phyloP scores from a whole-genome alignment of 2,888 invertebrate genomes.

The Masnerella sp. region DNA sequence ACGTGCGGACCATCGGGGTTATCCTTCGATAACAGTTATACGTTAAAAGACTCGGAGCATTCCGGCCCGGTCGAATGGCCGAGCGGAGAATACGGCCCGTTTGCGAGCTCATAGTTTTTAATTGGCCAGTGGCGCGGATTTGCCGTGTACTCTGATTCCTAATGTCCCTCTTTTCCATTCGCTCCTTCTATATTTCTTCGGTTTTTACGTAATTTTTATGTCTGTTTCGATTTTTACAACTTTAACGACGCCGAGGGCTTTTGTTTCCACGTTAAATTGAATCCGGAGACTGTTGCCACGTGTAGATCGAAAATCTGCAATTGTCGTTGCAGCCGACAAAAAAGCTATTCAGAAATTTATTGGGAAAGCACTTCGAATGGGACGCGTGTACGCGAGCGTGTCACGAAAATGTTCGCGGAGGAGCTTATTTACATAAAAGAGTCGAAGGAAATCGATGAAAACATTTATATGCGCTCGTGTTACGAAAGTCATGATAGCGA shows the following conservation, averaged over 20 bases:
- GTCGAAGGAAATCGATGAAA: constrained; percentile 53
- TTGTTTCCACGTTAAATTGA: constrained; percentile 61
- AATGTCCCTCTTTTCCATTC: constrained; percentile 1
- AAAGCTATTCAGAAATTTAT: constrained; percentile 46
- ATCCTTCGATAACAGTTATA: constrained; percentile 56
- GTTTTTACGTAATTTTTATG: constrained; percentile 6
- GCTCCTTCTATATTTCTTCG: constrained; percentile 11
- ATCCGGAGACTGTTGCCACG: constrained; percentile 46
- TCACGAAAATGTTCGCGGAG: constrained; percentile 33
- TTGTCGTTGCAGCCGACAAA: constrained; percentile 41
- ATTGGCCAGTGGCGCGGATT: constrained; percentile 45
- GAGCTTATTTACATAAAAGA: constrained; percentile 50
- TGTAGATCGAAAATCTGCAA: constrained; percentile 46
- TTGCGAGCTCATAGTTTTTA: constrained; percentile 45
- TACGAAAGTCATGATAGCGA: constrained; percentile 56
- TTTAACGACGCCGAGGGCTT: constrained; percentile 35
- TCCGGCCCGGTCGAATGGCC: constrained; percentile 25
- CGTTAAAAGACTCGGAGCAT: constrained; percentile 39
- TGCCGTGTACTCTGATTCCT: constrained; percentile 30
- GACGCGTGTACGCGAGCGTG: constrained; percentile 24
- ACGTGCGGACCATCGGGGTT: constrained; percentile 41
- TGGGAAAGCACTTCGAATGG: constrained; percentile 32
- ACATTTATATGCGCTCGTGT: constrained; percentile 55
- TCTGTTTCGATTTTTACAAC: not conserved
- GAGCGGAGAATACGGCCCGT: constrained; percentile 45